These are phyloP conservation scores for Acheta domesticus DNA, from an alignment of 2,888 invertebrate species.

Conservation along the genomic window DNA sequence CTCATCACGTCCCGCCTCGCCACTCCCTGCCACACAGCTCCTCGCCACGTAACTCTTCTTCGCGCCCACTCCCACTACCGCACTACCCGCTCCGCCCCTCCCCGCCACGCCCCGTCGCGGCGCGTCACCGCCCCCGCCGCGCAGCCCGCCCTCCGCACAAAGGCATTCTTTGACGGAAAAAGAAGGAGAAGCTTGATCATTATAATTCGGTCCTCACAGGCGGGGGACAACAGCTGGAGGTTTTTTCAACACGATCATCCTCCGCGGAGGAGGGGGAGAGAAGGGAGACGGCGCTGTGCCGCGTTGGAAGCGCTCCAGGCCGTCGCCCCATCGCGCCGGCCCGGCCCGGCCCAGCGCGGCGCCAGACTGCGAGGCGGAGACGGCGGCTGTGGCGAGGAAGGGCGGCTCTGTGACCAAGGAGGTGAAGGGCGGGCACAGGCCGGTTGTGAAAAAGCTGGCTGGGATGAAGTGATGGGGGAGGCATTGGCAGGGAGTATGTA, in stretches of 20 bases:
- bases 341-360: background rate
- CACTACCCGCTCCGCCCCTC: too few species aligned
- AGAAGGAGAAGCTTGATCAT: conserved; percentile 1
- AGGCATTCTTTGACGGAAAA: background rate
- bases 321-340: background rate
- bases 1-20: too few species aligned
- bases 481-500: too few species aligned
- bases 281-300: background rate
- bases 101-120: too few species aligned
- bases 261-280: background rate
- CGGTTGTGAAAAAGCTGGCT: background rate
- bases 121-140: too few species aligned
- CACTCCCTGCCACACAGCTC: too few species aligned
- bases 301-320: background rate
- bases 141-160: background rate
- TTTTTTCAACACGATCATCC: conserved; percentile 10
- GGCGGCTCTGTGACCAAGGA: background rate
- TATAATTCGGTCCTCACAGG: conserved; percentile 2
- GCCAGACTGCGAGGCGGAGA: background rate
- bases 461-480: too few species aligned
- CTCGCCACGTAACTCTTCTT: too few species aligned
- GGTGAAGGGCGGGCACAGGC: too few species aligned
- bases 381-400: background rate
- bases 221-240: background rate
- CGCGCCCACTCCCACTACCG: too few species aligned